Base-by-base conservation (phyloP, 92 coral and sea anemone genomes). In the Palythoa caribaeorum region DNA sequence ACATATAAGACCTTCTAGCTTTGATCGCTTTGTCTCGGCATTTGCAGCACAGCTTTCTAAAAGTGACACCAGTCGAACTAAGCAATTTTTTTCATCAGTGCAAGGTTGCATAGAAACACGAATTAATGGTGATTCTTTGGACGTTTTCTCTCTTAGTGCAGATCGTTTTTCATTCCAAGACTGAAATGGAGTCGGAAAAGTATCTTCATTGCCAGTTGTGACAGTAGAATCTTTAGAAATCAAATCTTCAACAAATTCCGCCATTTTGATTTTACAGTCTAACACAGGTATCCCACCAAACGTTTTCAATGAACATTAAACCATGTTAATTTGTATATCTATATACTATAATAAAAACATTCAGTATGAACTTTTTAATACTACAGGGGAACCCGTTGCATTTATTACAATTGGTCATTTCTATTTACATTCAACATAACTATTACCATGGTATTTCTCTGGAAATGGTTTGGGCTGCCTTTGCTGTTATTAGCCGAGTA, bases 151-250 rank as follows among this genome's bases (percentile, higher is more conserved):
- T 52, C 79, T 84, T 68, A 73, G 48, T 3, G 48, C 3, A 84
- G 79, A 71, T 84, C 79, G 48, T 38, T 84, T 39, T 70, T 84
- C 88, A 84, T 84, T 84, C 79, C 88, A 84, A 51, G 55, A 51
- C 55, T 51, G 55, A 51, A 51, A 51, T 51, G 55, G 55, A 51
- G 55, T 51, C 55, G 55, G 55, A 51, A 51, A 51, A 51, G 55
- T 19, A 38, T 51, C 48, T 70, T 80, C 52, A 20, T 20, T 65
- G 71, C 71, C 71, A 15, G 71, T 20, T 20, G 19, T 3, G 19
- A 15, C 71, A 17, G 35, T 65, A 20, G 71, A 65, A 65, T 65
- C 20, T 65, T 15, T 5, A 3, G 28, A 65, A 3, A 65, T 65
- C 71, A 65, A 65, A 51, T 51, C 55, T 51, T 51, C 55, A 51